Evolutionary conservation across 2,888 invertebrate genomes (phyloP), one percentile per base, ranked within the genome.

Genomic region (Thymelicus lineola): DNA sequence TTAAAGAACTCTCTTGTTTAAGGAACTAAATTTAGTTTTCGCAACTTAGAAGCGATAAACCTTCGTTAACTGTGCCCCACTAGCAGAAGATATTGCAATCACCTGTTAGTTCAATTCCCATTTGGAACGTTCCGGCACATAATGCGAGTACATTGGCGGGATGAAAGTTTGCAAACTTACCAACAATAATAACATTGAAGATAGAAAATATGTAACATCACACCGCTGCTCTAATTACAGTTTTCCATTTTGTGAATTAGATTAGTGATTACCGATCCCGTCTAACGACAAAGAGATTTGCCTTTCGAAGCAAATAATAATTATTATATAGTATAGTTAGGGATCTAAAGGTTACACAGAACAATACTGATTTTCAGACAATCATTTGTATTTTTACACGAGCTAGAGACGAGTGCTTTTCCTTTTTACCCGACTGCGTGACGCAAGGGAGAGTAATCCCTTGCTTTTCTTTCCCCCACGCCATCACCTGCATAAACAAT

Each of bases 31-130:
- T 55, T 28, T 55, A 14, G 28, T 35, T 14, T 9, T 55, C 55
- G 14, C 55, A 55, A 55, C 6, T 55, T 35, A 35, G 7, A 55
- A 55, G 35, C 55, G 28, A 55, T 55, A 55, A 55, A 55, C 55
- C 55, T 28, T 55, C 55, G 55, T 55, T 35, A 55, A 55, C 6
- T 55, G 28, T 28, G 6, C 28, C 35, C 28, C 35, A 55, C 55
- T 35, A 14, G 20, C 14, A 55, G 55, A 10, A 55, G 35, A 35
- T 55, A 55, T 28, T 28, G 55, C 28, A 55, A 55, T 55, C 55
- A 55, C 28, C 55, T 35, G 28, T 12, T 55, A 12, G 53, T 20
- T 53, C 55, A 28, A 55, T 55, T 55, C 55, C 55, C 35, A 35
- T 55, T 55, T 35, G 28, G 35, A 35, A 28, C 14, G 55, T 55